Conservation (phyloP, 1,140 invertebrate genomes). For the Manduca sexta region DNA sequence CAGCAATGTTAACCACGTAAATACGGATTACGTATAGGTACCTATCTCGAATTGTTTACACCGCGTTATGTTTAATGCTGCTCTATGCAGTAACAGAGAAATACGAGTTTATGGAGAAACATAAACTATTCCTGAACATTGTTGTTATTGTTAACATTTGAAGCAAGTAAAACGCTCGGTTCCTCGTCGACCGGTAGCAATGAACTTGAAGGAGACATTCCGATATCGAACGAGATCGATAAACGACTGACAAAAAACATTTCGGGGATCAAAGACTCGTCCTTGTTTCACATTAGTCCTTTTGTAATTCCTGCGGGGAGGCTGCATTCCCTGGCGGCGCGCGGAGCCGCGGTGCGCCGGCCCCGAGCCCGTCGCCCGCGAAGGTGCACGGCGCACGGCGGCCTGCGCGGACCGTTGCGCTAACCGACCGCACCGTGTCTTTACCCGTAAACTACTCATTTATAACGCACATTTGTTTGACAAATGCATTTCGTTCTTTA, state of each 20-base stretch:
- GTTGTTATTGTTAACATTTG: conserved; percentile 4
- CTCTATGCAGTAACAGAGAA: no score
- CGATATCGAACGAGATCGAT: conserved; percentile 5
- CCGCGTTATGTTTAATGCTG: no score
- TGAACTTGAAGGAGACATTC: conserved; percentile 5
- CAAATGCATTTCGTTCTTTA: conserved; percentile 1
- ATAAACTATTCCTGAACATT: conserved; percentile 2
- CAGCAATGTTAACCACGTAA: no score
- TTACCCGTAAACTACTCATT: conserved; percentile 7
- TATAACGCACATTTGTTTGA: background rate
- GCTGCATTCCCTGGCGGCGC: conserved; percentile 46
- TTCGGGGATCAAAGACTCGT: conserved; percentile 46
- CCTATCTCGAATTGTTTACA: no score
- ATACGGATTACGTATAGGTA: no score
- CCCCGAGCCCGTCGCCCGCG: conserved; percentile 15
- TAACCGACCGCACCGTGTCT: conserved; percentile 16
- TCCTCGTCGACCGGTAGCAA: background rate
- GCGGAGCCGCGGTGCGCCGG: background rate
- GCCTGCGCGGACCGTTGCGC: conserved; percentile 13
- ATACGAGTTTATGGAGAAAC: background rate
- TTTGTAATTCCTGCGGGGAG: conserved; percentile 55
- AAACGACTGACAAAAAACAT: conserved; percentile 30
- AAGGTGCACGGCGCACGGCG: conserved; percentile 17
- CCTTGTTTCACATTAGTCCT: conserved; percentile 53
- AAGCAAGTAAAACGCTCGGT: background rate